Evolutionary conservation across 2,888 invertebrate genomes (phyloP), one percentile per base, ranked within the genome.

Genomic region (Mythimna impura): DNA sequence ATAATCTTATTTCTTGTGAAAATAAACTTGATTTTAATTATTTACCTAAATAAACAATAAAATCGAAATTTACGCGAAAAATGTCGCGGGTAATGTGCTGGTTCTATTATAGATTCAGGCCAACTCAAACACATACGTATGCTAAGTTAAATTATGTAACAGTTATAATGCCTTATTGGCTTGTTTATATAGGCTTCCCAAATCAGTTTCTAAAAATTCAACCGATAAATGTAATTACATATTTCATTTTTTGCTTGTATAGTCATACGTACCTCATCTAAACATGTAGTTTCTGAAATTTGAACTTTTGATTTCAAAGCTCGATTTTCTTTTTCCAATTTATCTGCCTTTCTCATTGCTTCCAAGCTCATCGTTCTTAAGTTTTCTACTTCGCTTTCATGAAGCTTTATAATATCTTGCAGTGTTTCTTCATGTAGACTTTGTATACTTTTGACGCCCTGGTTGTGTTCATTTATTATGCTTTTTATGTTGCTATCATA

Each of bases 401-500:
- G 96, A 60, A 93, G 92, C 76, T 93, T 94, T 61, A 94, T 92
- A 57, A 97, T 90, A 61, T 96, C 96, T 70, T 94, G 91, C 30
- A 97, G 82, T 1, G 95, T 92, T 82, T 97, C 96, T 86, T 96
- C 97, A 52, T 97, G 96, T 47, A 96, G 92, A 77, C 90, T 92
- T 89, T 97, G 97, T 84, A 97, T 93, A 81, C 94, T 96, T 80
- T 93, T 93, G 6, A 97, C 96, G n/a, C 97, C 96, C 78, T 94
- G 93, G 85, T 96, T 96, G 81, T 97, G 96, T 84, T 96, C 95
- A 71, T 95, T 96, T 36, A 96, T 91, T 70, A 97, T 93, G 76
- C 92, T 95, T 84, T 96, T 96, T 63, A 97, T 94, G 67, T 97
- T 96, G 80, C 89, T 93, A 52, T 97, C 97, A 80, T 97, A 97